Evolutionary conservation across 1,140 invertebrate species (phyloP), one percentile per base, ranked within the genome.

Genomic region (Holotrichia oblita): DNA sequence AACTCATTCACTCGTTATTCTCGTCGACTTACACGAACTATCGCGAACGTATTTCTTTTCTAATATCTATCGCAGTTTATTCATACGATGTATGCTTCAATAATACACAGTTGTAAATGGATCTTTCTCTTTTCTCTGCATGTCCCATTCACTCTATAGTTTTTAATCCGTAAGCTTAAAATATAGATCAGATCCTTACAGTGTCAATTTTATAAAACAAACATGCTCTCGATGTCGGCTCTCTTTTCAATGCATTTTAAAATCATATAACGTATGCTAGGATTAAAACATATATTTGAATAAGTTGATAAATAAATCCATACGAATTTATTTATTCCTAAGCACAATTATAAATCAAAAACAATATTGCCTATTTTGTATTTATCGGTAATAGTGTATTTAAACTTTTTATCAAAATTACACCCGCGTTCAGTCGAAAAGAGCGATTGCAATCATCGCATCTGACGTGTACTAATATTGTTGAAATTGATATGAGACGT

Each of bases 1-100:
- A 81, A 73, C 74, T 61, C 76, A 77, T 61, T 76, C 79, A 77
- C 73, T 73, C 34, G 55, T 44, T 44, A 73, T 79, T 80, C 79
- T 81, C 78, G 79, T 78, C 80, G 76, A 73, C 79, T 44, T 64
- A 77, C 61, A 48, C 75, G 22, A 42, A 69, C 44, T 22, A 6
- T 48, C 40, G 7, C 69, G 75, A 40, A 83, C 82, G 77, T 83
- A 10, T 59, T 76, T 84, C 83, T 42, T 10, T 77, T 72, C 24
- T 81, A 22, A 73, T 10, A 55, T n/a, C 80, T 40, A 22, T 55
- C 77, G 17, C 55, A 59, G 80, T 84, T 83, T 83, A 84, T 84
- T 84, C 82, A 83, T 83, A 80, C 79, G 81, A 55, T 79, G 79
- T 81, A 78, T 64, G 79, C 75, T 78, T 77, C 80, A 80, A 82